Percentiles rank a stretch among this genome's conserved stretches.
These are phyloP conservation scores for Malacosoma neustria DNA, from an alignment of 2,888 invertebrate species.

Conservation along the genomic window DNA sequence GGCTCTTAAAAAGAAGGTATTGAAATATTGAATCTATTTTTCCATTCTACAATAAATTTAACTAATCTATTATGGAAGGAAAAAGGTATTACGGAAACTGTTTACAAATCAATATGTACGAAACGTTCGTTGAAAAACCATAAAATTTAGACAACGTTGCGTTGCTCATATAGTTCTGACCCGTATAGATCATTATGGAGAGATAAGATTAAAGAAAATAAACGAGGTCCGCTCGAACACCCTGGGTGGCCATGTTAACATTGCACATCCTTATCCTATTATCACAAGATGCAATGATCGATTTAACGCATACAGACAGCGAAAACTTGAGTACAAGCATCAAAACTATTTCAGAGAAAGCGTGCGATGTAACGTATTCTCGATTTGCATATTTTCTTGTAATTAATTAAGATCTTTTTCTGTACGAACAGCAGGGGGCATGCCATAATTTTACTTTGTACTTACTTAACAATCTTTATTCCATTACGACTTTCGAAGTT, in stretches of 20 bases:
- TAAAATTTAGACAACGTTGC: background rate
- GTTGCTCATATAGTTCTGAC: constrained; percentile 9
- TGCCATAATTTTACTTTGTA: constrained; percentile 27
- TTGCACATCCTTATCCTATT: constrained; percentile 33
- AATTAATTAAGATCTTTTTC: constrained; percentile 47
- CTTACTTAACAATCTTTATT: too few species aligned
- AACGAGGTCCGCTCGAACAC: constrained; percentile 36
- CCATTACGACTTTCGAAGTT: background rate
- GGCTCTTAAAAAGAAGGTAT: too few species aligned
- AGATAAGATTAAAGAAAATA: constrained; percentile 61
- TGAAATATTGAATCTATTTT: too few species aligned
- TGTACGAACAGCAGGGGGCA: constrained; percentile 51
- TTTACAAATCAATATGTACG: background rate
- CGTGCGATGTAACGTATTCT: constrained; percentile 43
- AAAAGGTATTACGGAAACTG: too few species aligned
- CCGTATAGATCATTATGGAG: constrained; percentile 40
- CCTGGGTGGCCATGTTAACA: constrained; percentile 54
- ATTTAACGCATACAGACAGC: too few species aligned
- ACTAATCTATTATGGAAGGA: too few species aligned
- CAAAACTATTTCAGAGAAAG: constrained; percentile 69
- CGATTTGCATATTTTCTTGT: constrained; percentile 58
- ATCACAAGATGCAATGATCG: constrained; percentile 25
- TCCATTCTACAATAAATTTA: too few species aligned
- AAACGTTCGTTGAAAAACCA: background rate
- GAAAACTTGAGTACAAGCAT: too few species aligned